A percentile compares a stretch with the other conserved stretches of the same genome.
Conservation (phyloP, 2,797 vertebrate genomes). For the Paedocypris micromegethes region DNA sequence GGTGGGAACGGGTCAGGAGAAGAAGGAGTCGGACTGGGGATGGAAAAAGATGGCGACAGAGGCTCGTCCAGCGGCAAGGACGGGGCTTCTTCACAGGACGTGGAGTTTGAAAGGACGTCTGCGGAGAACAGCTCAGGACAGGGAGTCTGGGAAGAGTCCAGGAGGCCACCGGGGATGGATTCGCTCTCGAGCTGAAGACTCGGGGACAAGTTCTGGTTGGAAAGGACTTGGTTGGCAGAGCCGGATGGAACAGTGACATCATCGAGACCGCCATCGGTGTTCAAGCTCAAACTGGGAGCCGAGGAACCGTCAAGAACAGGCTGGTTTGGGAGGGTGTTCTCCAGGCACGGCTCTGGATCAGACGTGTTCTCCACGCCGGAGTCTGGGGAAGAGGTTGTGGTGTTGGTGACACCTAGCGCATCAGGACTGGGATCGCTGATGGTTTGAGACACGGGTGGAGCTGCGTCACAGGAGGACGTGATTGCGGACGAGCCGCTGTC, state of each 20-base stretch:
- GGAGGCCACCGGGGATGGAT: not conserved
- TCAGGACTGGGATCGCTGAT: not conserved
- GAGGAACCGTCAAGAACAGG: too few species aligned
- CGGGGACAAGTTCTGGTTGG: not conserved
- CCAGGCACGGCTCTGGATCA: too few species aligned
- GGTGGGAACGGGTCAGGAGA: slow-evolving; percentile 65
- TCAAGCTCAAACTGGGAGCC: too few species aligned
- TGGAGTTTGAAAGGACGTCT: not conserved
- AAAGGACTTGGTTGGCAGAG: not conserved
- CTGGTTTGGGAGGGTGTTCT: too few species aligned
- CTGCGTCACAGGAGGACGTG: too few species aligned
- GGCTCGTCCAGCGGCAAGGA: slow-evolving; percentile 26
- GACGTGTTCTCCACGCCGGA: too few species aligned
- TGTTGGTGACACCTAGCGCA: too few species aligned
- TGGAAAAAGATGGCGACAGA: slow-evolving; percentile 27
- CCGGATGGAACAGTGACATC: slow-evolving; percentile 10
- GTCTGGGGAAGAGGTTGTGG: too few species aligned
- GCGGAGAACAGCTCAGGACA: slow-evolving; percentile 7
- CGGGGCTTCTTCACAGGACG: slow-evolving; percentile 6
- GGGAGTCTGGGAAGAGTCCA: not conserved
- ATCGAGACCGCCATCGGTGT: too few species aligned
- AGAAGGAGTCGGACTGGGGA: slow-evolving; percentile 45
- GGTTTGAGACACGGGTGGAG: not conserved
- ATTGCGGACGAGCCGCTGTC: too few species aligned
- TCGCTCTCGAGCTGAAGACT: slow-evolving; percentile 5